Percentiles rank a stretch among this genome's conserved stretches.
phyloP scores from a whole-genome alignment of 1,140 invertebrate species.

The Hylaeus anthracinus region DNA sequence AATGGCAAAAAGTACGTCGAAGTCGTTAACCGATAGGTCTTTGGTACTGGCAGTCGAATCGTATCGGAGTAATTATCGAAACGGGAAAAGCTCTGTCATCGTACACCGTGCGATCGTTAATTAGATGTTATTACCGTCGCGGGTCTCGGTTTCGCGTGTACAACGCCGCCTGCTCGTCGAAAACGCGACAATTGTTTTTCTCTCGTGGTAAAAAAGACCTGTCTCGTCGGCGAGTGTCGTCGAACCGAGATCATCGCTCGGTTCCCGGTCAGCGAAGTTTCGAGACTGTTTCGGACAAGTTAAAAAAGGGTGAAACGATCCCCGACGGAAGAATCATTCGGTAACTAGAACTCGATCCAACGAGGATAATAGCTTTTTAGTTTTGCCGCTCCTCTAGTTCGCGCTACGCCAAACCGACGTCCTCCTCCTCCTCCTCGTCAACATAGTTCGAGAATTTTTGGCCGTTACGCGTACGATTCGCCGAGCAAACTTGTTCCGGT shows the following conservation, averaged over 20 bases:
- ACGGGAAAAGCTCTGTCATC: too few relatives aligned
- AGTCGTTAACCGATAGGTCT: too few relatives aligned
- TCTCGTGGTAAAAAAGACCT: not conserved
- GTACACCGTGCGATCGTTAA: too few relatives aligned
- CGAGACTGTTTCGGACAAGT: slow-evolving; percentile 8
- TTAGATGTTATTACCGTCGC: too few relatives aligned
- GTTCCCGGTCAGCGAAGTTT: not conserved
- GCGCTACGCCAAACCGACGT: slow-evolving; percentile 11
- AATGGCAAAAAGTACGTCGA: too few relatives aligned
- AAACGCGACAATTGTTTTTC: too few relatives aligned
- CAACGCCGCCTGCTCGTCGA: too few relatives aligned
- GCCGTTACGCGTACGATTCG: slow-evolving; percentile 46
- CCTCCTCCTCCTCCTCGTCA: slow-evolving; percentile 2
- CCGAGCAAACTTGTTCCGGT: slow-evolving; percentile 11
- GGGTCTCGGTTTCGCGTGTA: too few relatives aligned
- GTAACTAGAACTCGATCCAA: slow-evolving; percentile 33
- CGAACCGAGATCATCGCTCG: too few relatives aligned
- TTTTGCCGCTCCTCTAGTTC: slow-evolving; percentile 16
- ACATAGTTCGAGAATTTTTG: slow-evolving; percentile 58
- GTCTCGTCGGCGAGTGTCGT: not conserved
- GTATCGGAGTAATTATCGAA: too few relatives aligned
- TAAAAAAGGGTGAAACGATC: slow-evolving; percentile 11
- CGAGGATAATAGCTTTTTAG: slow-evolving; percentile 50
- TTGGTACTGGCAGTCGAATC: too few relatives aligned
- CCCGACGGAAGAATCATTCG: slow-evolving; percentile 16